phyloP scores from a whole-genome alignment of 2,888 invertebrate genomes.

The Eilema griseolum region DNA sequence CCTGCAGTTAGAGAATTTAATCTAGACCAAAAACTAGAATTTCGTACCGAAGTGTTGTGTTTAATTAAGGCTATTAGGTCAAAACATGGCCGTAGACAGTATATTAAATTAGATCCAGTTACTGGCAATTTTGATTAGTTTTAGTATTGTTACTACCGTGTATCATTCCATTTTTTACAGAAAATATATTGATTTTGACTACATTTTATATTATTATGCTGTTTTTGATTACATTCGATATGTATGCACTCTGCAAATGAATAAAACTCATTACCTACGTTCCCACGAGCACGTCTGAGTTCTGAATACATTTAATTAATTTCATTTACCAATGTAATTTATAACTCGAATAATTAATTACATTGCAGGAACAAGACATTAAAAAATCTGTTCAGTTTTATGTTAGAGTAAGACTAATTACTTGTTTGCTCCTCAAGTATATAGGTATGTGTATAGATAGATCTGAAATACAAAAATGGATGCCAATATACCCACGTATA shows the following conservation, averaged over 20 bases:
- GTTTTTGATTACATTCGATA: neutral
- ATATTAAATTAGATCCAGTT: slow-evolving; percentile 53
- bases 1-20: slow-evolving; percentile 74
- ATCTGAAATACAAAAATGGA: slow-evolving; percentile 17
- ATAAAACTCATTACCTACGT: neutral
- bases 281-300: neutral
- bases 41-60: slow-evolving; percentile 69
- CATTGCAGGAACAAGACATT: neutral
- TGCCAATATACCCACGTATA: neutral
- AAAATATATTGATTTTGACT: slow-evolving; percentile 32
- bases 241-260: neutral
- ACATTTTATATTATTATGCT: neutral
- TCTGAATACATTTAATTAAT: slow-evolving; percentile 1
- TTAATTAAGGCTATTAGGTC: slow-evolving; percentile 69
- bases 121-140: slow-evolving; percentile 46
- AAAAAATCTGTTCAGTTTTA: neutral
- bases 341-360: neutral
- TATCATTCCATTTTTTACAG: slow-evolving; percentile 39
- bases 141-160: slow-evolving; percentile 14
- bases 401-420: neutral
- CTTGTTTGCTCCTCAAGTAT: neutral
- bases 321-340: neutral
- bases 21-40: slow-evolving; percentile 75
- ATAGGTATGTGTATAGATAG: neutral
- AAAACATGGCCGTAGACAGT: slow-evolving; percentile 39